These are phyloP conservation scores for Sarcophaga caerulescens DNA, from an alignment of 2,888 invertebrate species.

Conservation along the genomic window DNA sequence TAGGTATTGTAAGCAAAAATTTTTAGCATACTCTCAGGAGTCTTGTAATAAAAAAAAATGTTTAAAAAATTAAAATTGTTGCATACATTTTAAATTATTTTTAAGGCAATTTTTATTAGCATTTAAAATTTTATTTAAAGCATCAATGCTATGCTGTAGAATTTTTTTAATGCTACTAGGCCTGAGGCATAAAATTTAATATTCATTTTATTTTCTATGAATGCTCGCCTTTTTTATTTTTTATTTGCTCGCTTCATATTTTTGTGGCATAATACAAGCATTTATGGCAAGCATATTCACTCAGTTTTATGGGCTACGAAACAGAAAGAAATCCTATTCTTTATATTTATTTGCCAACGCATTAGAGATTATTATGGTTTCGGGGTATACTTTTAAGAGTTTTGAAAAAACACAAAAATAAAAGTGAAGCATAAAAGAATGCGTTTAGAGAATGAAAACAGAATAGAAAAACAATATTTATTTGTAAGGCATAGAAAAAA, in stretches of 20 bases:
- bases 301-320: background rate
- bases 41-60: no score
- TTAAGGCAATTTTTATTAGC: no score
- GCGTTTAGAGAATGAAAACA: background rate
- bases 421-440: background rate
- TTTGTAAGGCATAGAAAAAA: background rate
- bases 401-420: background rate
- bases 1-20: no score
- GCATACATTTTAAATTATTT: no score
- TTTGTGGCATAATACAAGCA: background rate
- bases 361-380: slow-evolving; percentile 49
- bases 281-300: background rate
- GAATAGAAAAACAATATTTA: background rate
- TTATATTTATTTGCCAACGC: slow-evolving; percentile 38
- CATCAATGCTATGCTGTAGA: no score
- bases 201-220: slow-evolving; percentile 17
- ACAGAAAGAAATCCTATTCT: slow-evolving; percentile 8
- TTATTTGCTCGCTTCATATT: background rate
- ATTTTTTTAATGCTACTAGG: background rate
- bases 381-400: slow-evolving; percentile 34
- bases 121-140: no score
- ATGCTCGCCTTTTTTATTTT: background rate
- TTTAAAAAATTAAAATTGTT: no score
- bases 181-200: slow-evolving; percentile 18
- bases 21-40: background rate